Conservation (phyloP, 2,113 vertebrate genomes). For the Entomyzon cyanotis region DNA sequence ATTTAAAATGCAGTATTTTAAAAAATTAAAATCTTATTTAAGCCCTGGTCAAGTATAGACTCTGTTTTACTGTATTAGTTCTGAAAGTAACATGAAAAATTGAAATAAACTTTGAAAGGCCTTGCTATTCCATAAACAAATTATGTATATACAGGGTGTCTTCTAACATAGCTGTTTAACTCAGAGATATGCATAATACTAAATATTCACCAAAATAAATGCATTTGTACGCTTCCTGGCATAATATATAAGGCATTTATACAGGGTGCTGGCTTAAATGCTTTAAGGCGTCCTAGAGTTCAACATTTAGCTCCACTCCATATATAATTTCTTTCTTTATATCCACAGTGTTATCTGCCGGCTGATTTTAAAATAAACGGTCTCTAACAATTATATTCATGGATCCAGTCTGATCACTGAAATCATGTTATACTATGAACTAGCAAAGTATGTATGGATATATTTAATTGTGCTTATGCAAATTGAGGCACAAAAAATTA, state of each 20-base stretch:
- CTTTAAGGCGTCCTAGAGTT: not conserved
- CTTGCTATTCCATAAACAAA: conserved; percentile 8
- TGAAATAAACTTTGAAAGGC: conserved; percentile 28
- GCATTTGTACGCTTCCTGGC: not conserved
- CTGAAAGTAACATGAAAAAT: conserved; percentile 28
- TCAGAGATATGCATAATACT: not conserved
- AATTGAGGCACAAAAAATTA: too few relatives aligned
- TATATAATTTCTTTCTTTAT: not conserved
- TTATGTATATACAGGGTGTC: not conserved
- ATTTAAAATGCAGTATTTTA: conserved; percentile 20
- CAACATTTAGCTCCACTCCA: not conserved
- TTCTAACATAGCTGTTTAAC: not conserved
- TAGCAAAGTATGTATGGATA: not conserved
- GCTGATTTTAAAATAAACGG: not conserved
- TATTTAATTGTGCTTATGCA: not conserved
- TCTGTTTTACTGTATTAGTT: not conserved
- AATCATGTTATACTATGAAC: not conserved
- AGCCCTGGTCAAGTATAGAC: not conserved
- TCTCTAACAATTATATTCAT: not conserved
- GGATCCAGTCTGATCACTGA: not conserved
- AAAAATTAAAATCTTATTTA: conserved; percentile 27
- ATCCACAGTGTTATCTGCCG: not conserved
- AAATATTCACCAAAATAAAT: conserved; percentile 26
- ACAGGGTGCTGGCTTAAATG: not conserved
- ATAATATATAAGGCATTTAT: not conserved